Evolutionary conservation across 1,140 invertebrate genomes (phyloP).

Genomic region (Sweltsa coloradensis): DNA sequence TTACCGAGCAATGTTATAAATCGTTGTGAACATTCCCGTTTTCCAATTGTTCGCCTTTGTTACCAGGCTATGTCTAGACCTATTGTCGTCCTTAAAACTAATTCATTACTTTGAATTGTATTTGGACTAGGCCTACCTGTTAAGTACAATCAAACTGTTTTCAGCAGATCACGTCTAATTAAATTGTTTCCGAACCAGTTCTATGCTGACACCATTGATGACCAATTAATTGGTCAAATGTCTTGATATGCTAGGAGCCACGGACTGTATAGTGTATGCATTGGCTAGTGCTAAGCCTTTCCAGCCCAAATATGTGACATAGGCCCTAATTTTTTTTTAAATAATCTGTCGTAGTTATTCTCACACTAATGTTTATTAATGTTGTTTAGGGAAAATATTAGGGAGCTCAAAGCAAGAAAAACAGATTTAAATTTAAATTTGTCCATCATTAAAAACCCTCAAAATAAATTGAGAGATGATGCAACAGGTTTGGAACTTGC

Average conservation of each 20-base stretch:
- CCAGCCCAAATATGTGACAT: not conserved
- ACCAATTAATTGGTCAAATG: not conserved
- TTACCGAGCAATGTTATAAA: too few relatives aligned
- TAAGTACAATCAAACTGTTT: too few relatives aligned
- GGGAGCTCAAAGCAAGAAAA: conserved; percentile 17
- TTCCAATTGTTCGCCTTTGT: too few relatives aligned
- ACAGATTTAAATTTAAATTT: conserved; percentile 14
- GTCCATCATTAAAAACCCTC: conserved; percentile 7
- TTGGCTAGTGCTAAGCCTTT: not conserved
- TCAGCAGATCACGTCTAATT: too few relatives aligned
- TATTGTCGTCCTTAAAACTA: too few relatives aligned
- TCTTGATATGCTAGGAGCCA: not conserved
- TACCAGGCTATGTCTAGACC: too few relatives aligned
- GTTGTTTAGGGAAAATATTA: conserved; percentile 23
- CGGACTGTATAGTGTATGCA: not conserved
- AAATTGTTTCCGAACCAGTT: too few relatives aligned
- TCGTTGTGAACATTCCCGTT: too few relatives aligned
- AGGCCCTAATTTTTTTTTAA: not conserved
- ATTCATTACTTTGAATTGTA: too few relatives aligned
- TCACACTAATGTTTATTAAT: too few relatives aligned
- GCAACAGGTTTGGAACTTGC: not conserved
- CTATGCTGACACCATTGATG: not conserved
- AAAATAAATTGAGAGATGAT: conserved; percentile 6
- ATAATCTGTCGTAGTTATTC: not conserved
- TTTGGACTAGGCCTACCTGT: too few relatives aligned